Conservation (phyloP, 1,140 invertebrate species). For the Whitmania pigra region DNA sequence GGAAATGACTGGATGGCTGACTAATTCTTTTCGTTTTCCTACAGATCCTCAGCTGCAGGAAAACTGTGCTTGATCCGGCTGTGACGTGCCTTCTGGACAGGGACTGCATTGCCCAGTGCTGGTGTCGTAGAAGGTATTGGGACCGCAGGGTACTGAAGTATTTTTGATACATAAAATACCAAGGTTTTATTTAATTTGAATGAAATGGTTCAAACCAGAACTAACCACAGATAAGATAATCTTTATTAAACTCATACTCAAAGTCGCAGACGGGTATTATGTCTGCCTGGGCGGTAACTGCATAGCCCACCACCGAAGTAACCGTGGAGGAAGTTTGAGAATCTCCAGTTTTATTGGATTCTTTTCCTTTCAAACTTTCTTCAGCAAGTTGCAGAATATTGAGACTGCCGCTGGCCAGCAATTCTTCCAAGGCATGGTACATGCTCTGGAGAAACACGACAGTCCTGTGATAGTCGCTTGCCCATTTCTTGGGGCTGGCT, state of each 20-base stretch:
- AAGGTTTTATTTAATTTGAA: neutral
- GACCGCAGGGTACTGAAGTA: conserved; percentile 1
- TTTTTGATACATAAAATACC: neutral
- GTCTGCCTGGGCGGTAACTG: too few relatives aligned
- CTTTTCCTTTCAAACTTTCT: too few relatives aligned
- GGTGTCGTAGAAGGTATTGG: neutral
- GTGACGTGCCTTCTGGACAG: neutral
- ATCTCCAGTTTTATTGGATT: too few relatives aligned
- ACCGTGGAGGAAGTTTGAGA: too few relatives aligned
- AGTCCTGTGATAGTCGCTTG: too few relatives aligned
- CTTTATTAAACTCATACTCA: conserved; percentile 4
- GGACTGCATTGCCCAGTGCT: neutral
- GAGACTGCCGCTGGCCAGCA: too few relatives aligned
- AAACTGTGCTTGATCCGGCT: neutral
- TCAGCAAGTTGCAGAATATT: too few relatives aligned
- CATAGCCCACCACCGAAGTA: too few relatives aligned
- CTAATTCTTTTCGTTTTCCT: neutral
- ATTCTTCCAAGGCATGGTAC: too few relatives aligned
- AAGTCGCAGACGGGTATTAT: conserved; percentile 4
- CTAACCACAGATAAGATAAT: conserved; percentile 1
- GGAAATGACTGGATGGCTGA: too few relatives aligned
- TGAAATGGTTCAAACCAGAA: neutral
- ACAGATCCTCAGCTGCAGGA: neutral
- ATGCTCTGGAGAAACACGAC: too few relatives aligned
- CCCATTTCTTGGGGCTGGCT: too few relatives aligned